Evolutionary conservation across 2,113 vertebrate species (phyloP).

Genomic region (Crotalus helleri): DNA sequence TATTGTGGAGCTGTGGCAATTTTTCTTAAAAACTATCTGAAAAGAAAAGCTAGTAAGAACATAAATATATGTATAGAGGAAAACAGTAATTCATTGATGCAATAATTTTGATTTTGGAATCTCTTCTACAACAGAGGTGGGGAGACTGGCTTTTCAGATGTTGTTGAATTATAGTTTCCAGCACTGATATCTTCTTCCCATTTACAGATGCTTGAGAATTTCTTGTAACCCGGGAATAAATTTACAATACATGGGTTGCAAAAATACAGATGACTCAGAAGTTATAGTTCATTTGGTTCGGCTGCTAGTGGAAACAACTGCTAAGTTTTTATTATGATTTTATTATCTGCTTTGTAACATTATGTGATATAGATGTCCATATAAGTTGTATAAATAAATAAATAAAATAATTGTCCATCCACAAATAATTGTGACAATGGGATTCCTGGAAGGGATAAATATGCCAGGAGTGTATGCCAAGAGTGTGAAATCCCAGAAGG

Average conservation of each 20-base stretch:
- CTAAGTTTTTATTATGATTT: not conserved
- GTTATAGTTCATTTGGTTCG: not conserved
- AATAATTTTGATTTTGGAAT: slow-evolving; percentile 17
- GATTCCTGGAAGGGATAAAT: not conserved
- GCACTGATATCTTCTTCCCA: not conserved
- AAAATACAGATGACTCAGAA: not conserved
- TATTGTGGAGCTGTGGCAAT: not conserved
- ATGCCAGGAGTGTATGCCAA: not conserved
- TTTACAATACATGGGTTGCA: not conserved
- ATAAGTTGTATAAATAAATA: not conserved
- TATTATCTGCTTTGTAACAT: not conserved
- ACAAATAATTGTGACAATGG: not conserved
- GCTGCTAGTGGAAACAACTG: not conserved
- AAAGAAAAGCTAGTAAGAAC: not conserved
- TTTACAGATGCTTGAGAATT: not conserved
- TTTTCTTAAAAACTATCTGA: not conserved
- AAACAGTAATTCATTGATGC: not conserved
- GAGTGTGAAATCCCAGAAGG: not conserved
- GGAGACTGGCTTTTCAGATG: not conserved
- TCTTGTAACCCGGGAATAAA: not conserved
- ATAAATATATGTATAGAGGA: not conserved
- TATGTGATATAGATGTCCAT: not conserved
- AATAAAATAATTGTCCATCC: not conserved
- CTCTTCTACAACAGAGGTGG: not conserved
- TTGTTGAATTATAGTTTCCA: not conserved